phyloP scores from a whole-genome alignment of 2,113 vertebrate species.

The Rhabdornis inornatus region DNA sequence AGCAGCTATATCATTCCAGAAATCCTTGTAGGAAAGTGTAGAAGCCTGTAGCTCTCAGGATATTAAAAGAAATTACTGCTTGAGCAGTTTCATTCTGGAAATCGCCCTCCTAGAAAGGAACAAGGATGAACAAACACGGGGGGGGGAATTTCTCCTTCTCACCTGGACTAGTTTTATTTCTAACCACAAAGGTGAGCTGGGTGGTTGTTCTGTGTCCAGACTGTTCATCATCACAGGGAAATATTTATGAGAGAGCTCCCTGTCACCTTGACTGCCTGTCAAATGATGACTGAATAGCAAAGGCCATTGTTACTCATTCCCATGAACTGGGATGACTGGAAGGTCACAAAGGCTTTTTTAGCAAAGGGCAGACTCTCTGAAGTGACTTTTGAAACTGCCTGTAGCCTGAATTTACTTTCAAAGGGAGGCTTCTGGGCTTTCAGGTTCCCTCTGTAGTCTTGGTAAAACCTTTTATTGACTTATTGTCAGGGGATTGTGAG shows the following conservation, averaged over 20 bases:
- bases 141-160: background rate
- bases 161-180: background rate
- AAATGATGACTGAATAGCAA: background rate
- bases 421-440: background rate
- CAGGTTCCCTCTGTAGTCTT: background rate
- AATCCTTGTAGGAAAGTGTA: background rate
- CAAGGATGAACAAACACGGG: background rate
- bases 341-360: background rate
- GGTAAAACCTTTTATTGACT: slow-evolving; percentile 7
- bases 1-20: background rate
- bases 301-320: background rate
- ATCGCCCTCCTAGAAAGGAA: background rate
- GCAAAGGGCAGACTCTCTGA: background rate
- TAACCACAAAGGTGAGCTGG: background rate
- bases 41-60: background rate
- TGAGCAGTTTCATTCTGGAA: background rate
- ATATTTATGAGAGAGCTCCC: background rate
- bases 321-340: background rate
- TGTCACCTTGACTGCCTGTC: background rate
- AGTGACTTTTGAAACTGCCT: background rate
- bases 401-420: background rate
- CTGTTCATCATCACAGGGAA: background rate
- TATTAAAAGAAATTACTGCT: background rate
- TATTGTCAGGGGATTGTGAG: background rate
- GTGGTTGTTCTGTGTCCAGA: background rate